Conservation (phyloP, 2,113 vertebrate genomes). For the Tetrax tetrax region DNA sequence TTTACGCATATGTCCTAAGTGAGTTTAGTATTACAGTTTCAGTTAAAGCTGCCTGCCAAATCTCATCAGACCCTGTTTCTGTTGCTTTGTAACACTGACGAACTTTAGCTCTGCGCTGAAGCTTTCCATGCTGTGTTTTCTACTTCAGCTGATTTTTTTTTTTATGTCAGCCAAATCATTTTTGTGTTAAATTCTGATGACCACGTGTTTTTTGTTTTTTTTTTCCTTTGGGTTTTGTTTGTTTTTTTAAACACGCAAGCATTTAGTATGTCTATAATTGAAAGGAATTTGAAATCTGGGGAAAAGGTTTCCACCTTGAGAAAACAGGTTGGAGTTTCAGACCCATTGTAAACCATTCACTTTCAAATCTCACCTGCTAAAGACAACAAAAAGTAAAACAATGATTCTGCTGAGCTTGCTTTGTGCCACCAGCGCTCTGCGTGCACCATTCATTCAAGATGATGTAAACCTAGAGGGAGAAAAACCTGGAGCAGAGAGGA, state of each 20-base stretch:
- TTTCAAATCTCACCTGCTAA: neutral
- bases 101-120: neutral
- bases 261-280: neutral
- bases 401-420: neutral
- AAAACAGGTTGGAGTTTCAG: neutral
- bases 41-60: neutral
- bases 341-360: neutral
- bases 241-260: neutral
- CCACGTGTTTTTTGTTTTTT: rapidly evolving
- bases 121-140: neutral
- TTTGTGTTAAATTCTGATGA: neutral
- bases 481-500: neutral
- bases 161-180: neutral
- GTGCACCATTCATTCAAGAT: neutral
- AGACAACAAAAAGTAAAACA: neutral
- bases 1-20: neutral
- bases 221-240: neutral
- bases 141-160: neutral
- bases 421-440: neutral
- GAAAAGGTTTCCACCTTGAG: neutral
- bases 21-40: neutral
- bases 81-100: conserved; percentile 2
- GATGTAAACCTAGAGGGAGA: neutral
- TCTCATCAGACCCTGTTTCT: conserved; percentile 35
- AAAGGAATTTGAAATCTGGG: neutral